These are phyloP conservation scores for Xylota sylvarum DNA, from an alignment of 2,888 invertebrate genomes.

Conservation along the genomic window DNA sequence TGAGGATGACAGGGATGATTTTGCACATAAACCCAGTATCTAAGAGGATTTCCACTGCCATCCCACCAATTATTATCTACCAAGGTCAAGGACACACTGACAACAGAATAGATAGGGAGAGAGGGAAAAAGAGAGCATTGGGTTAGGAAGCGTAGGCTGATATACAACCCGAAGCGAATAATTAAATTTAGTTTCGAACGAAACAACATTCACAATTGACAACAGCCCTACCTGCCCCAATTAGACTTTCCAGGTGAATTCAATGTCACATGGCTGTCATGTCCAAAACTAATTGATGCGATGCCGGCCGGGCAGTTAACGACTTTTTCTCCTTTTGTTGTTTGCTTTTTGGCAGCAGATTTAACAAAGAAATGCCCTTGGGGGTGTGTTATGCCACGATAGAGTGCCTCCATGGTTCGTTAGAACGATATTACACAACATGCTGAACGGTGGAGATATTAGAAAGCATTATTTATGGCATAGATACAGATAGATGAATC, in stretches of 20 bases:
- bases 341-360: conserved; percentile 17
- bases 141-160: not conserved
- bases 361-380: conserved; percentile 17
- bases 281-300: conserved; percentile 29
- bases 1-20: conserved; percentile 10
- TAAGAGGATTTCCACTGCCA: conserved; percentile 12
- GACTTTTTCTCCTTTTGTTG: conserved; percentile 10
- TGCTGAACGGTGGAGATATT: not conserved
- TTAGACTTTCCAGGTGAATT: conserved; percentile 18
- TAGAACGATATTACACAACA: conserved; percentile 5
- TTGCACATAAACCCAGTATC: conserved; percentile 2
- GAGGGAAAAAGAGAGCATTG: not conserved
- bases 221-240: not conserved
- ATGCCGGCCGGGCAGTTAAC: conserved; percentile 9
- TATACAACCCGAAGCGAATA: not conserved
- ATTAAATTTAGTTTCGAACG: conserved; percentile 13
- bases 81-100: conserved; percentile 21
- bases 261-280: conserved; percentile 14
- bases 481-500: conserved; percentile 13
- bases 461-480: conserved; percentile 16
- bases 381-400: conserved; percentile 13
- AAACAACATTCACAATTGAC: conserved; percentile 6
- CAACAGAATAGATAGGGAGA: not conserved
- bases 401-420: conserved; percentile 8
- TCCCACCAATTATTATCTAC: conserved; percentile 8